Evolutionary conservation across 2,113 vertebrate genomes (phyloP).

Genomic region (Tachuris rubrigastra): DNA sequence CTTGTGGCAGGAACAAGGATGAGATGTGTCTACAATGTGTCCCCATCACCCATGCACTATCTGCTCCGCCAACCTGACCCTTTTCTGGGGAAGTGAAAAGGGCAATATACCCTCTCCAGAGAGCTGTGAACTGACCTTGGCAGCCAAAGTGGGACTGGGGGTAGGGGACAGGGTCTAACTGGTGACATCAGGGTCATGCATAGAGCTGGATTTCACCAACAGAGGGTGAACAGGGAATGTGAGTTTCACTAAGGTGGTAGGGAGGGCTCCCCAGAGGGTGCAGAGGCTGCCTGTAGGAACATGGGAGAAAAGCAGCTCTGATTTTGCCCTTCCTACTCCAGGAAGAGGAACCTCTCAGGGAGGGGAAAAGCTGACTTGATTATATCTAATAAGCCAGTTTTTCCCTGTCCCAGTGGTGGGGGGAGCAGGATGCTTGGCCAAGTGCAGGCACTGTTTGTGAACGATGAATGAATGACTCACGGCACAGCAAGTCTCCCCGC

Average conservation of each 20-base stretch:
- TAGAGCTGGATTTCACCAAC: neutral
- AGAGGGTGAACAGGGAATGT: neutral
- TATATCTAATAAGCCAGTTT: conserved; percentile 59
- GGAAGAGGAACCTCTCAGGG: neutral
- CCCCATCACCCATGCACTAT: accelerated
- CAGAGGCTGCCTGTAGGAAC: neutral
- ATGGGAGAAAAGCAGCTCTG: neutral
- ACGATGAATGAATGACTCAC: conserved; percentile 58
- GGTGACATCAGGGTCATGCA: neutral
- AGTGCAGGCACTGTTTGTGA: conserved; percentile 8
- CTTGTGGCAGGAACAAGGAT: neutral
- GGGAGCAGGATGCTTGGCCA: conserved; percentile 35
- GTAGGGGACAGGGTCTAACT: neutral
- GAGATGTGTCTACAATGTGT: no score
- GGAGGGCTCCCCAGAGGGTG: neutral
- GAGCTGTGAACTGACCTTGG: neutral
- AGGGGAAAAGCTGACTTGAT: conserved; percentile 55
- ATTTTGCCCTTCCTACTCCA: neutral
- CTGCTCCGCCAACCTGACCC: neutral
- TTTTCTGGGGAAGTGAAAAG: neutral
- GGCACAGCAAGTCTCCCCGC: accelerated
- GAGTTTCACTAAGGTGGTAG: neutral
- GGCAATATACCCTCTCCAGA: neutral
- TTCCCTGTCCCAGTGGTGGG: neutral
- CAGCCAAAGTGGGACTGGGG: neutral